Base-by-base conservation (phyloP, 2,797 vertebrate species). In the Telmatherina bonti region DNA sequence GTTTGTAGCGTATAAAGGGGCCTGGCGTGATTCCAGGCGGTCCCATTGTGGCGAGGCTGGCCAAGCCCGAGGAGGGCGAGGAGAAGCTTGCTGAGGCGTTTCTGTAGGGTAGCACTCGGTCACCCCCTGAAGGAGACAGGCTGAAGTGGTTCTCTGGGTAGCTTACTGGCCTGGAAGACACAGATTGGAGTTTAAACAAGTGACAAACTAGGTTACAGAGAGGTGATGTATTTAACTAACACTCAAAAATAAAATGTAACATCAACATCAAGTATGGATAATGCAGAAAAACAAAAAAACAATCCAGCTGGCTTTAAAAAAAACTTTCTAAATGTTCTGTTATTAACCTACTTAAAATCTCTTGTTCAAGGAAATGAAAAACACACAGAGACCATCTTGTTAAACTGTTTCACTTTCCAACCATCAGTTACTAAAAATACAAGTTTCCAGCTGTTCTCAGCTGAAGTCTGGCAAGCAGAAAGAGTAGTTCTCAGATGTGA, bases 31-130 rank as follows among this genome's bases (percentile, higher is more conserved):
- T 86, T 24, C 91, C 92, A 0, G 95, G 94, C 0, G 90, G 91
- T 5, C 86, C 93, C 52, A 93, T 85, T 0, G 94, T 85, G 26
- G 92, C 56, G 65, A 91, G 87, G 71, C 75, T 36, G 7, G 86
- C 77, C 52, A 92, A 82, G 7, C 91, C 91, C 0, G 95, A 92
- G 58, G 92, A 87, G 0, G 96, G 94, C 0, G 93, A 93, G 36
- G 96, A 97, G 92, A 98, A 97, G 86, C 96, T 97, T 85, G 96
- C 95, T 0, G 96, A 96, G 76, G 96, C 94, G 88, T 97, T 97
- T 64, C 97, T 93, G 89, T 97, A 96, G 51, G 95, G 87, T 81
- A 94, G 87, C 60, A 73, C 82, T 91, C 95, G 92, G 85, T 97
- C 96, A 16, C 90, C 87, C 55, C 93, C 95, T 57, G 91, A 93